Conservation (phyloP, 2,797 vertebrate species). For the Steatocranus sp. region DNA sequence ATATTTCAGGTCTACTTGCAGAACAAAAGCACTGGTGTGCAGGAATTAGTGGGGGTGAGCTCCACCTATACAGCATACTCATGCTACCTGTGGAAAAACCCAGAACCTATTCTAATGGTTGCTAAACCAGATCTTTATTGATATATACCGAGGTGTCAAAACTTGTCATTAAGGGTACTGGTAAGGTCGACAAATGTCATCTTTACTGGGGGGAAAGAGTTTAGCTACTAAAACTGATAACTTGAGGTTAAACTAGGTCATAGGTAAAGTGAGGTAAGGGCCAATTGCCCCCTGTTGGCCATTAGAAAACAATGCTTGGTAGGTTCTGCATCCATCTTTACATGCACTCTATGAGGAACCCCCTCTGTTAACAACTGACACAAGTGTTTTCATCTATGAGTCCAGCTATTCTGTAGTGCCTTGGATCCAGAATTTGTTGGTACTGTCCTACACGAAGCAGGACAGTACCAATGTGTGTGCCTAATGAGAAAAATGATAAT, state of each 20-base stretch:
- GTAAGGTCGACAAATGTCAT: neutral
- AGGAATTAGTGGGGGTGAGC: neutral
- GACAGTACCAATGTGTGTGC: too few species aligned
- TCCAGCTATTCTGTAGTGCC: neutral
- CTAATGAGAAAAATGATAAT: neutral
- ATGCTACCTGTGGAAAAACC: neutral
- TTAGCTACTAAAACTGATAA: neutral
- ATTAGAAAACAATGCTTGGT: neutral
- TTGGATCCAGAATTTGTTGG: neutral
- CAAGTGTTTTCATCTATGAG: neutral
- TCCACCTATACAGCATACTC: neutral
- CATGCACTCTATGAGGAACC: neutral
- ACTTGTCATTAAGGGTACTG: neutral
- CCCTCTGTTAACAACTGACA: neutral
- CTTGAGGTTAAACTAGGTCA: neutral
- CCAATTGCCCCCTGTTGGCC: neutral
- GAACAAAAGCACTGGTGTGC: neutral
- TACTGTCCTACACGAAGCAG: neutral
- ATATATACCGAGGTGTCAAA: neutral
- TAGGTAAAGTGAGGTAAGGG: neutral
- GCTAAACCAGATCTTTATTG: neutral
- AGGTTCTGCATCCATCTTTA: neutral
- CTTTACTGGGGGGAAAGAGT: neutral
- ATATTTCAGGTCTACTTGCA: neutral
- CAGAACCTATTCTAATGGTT: neutral